phyloP scores from a whole-genome alignment of 2,888 invertebrate species.

The Brachypalpus laphriformis region DNA sequence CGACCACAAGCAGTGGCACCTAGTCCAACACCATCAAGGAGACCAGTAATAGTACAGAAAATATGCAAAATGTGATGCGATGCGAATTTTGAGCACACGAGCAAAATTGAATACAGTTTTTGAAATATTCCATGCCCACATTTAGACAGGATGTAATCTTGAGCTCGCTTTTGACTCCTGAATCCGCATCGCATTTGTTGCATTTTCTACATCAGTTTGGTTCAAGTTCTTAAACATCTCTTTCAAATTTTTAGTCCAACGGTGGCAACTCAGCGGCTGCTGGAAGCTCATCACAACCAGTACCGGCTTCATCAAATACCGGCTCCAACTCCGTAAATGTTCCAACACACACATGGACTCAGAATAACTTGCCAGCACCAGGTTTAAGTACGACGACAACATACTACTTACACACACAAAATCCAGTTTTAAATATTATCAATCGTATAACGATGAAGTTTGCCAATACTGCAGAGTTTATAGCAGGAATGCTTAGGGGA shows the following conservation, averaged over 20 bases:
- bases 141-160: no score
- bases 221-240: background rate
- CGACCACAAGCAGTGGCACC: slow-evolving; percentile 9
- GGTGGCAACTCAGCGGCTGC: slow-evolving; percentile 15
- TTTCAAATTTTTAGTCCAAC: slow-evolving; percentile 30
- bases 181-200: slow-evolving; percentile 14
- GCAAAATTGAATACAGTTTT: no score
- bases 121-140: no score
- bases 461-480: slow-evolving; percentile 75
- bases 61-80: no score
- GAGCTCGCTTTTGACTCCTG: no score
- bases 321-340: slow-evolving; percentile 18
- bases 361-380: slow-evolving; percentile 41
- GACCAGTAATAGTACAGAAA: slow-evolving; percentile 56
- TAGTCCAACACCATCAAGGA: slow-evolving; percentile 41
- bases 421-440: slow-evolving; percentile 75
- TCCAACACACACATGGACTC: slow-evolving; percentile 38
- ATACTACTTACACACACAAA: slow-evolving; percentile 71
- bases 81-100: background rate
- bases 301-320: background rate
- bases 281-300: slow-evolving; percentile 31
- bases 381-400: slow-evolving; percentile 51
- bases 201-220: background rate
- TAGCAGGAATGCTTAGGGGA: slow-evolving; percentile 75
- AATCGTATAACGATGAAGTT: slow-evolving; percentile 75